Conservation (phyloP, 1,140 invertebrate genomes). For the Caenorhabditis inopinata region DNA sequence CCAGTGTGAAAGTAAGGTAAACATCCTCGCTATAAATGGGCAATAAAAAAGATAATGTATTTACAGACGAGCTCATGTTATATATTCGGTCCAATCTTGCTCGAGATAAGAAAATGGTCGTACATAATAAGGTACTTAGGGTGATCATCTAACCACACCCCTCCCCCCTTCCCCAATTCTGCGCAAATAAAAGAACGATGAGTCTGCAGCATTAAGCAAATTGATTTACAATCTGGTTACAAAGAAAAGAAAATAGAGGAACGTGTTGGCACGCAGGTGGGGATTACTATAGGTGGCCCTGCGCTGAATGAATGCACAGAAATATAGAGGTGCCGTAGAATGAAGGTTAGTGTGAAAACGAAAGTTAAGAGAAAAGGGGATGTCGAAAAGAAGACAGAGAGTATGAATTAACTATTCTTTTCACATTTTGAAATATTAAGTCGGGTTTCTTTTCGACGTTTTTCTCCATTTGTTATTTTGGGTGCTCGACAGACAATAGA, state of each 20-base stretch:
- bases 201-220: constrained; percentile 16
- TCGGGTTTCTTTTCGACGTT: constrained; percentile 14
- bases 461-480: not conserved
- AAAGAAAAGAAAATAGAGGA: not conserved
- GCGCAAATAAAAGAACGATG: constrained; percentile 19
- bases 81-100: not conserved
- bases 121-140: constrained; percentile 28
- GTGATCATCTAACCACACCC: too few species aligned
- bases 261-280: not conserved
- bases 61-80: constrained; percentile 23
- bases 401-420: constrained; percentile 28
- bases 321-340: constrained; percentile 5
- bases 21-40: not conserved
- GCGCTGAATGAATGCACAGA: not conserved
- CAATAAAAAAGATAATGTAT: constrained; percentile 22
- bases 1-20: not conserved
- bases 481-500: not conserved
- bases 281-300: not conserved
- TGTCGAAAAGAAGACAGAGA: not conserved
- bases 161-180: constrained; percentile 28
- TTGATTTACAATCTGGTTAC: constrained; percentile 31
- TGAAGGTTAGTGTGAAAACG: not conserved
- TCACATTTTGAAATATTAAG: constrained; percentile 24
- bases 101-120: constrained; percentile 8
- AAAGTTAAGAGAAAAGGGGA: not conserved